Evolutionary conservation across 2,113 vertebrate genomes (phyloP), one percentile per base, ranked within the genome.

Genomic region (Nothobranchius furzeri): DNA sequence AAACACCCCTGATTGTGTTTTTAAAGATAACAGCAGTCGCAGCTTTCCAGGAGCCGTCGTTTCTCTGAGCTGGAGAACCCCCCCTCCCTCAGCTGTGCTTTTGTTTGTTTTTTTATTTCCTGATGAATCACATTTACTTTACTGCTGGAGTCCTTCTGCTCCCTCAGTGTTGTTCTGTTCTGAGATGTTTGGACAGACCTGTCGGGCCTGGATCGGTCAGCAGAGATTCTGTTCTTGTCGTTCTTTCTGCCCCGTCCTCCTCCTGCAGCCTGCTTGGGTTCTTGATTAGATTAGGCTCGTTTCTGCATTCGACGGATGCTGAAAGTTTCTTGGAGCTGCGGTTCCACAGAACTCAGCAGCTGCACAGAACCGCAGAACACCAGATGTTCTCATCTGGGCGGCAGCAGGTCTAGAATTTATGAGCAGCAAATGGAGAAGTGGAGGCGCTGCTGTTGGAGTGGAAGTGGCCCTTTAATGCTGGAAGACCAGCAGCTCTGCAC

Each of bases 361-460:
- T 14, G 12, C 14, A 24, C 10, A 6, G 3, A 25, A 9, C 59
- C 59, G 7, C 45, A 14, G 43, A 15, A 12, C 45, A 13, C n/a
- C 56, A 42, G n/a, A 58, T 15, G 37, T 65, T 55, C 5, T 48
- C 12, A 6, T 36, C 20, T 17, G 4, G 8, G 12, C 20, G 15
- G 40, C 56, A 45, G 55, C 55, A 2, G 47, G 48, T 56, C 54
- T 63, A 12, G 53, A 0, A 9, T 73, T 75, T 67, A 68, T 12
- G 9, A 51, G 68, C 43, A 57, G 66, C 36, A 57, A 73, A 67
- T 63, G 60, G 55, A 70, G 83, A 82, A 78, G 78, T 66, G n/a
- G 30, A 46, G 45, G 56, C 0, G 54, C 56, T 78, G 37, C 53
- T 66, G 46, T 4, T 70, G 12, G 55, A 54, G 68, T 20, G 78